These are phyloP conservation scores for Drosophila anomalata DNA, from an alignment of 2,888 invertebrate genomes.

Conservation along the genomic window DNA sequence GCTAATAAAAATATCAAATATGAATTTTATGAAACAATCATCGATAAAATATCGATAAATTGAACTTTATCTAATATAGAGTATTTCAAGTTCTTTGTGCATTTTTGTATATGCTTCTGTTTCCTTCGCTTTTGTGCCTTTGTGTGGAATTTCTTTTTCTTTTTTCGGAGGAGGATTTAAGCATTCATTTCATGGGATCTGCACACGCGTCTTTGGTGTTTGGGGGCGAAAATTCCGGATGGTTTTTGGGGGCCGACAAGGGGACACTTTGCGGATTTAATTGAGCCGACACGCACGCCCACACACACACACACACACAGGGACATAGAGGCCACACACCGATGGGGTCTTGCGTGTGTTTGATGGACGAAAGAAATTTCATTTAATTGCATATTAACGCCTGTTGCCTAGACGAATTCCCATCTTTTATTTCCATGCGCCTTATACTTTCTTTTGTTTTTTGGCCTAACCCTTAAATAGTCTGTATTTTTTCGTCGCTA, in stretches of 20 bases:
- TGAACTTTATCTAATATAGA: background rate
- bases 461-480: background rate
- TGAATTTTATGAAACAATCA: too few species aligned
- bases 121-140: constrained; percentile 20
- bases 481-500: constrained; percentile 40
- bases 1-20: too few species aligned
- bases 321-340: constrained; percentile 32
- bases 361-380: constrained; percentile 51
- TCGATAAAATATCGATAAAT: background rate
- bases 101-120: background rate
- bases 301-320: constrained; percentile 21
- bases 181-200: constrained; percentile 61
- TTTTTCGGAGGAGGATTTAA: constrained; percentile 33
- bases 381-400: constrained; percentile 74
- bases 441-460: constrained; percentile 1
- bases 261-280: constrained; percentile 67
- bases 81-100: background rate
- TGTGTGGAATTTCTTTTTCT: constrained; percentile 16
- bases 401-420: constrained; percentile 48
- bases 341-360: constrained; percentile 20
- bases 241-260: constrained; percentile 3
- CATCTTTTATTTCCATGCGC: constrained; percentile 19
- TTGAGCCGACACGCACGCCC: constrained; percentile 68
- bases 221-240: constrained; percentile 1
- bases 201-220: constrained; percentile 52